Evolutionary conservation across 53 echinoderm and acorn worm genomes (phyloP), one percentile per base, ranked within the genome.

Genomic region (Glandiceps talaboti): DNA sequence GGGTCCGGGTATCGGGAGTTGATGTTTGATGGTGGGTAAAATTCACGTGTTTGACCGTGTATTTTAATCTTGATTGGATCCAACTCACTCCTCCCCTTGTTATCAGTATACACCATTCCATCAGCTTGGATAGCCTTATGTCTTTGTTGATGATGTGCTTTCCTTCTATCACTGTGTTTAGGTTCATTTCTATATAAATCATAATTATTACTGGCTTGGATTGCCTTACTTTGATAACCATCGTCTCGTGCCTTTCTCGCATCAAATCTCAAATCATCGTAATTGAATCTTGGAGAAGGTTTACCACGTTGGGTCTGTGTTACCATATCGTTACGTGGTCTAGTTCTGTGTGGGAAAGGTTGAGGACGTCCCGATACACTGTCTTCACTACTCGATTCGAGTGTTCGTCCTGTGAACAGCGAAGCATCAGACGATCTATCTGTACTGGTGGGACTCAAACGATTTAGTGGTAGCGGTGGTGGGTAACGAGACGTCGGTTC

Each of bases 41-140:
- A 96, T 76, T 92, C 84, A 26, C 84, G 88, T 74, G 79, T 75
- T 75, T 96, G 83, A 14, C 92, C 96, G 82, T 90, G 88, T 14
- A 96, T 84, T 30, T 92, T 87, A 0, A 90, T 86, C 1, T 32
- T 31, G 20, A 28, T 32, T 32, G 79, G 79, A 1, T 32, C 32
- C 27, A 31, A 45, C 6, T 20, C 20, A 20, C 64, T 45, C 64
- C 64, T 6, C 64, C 64, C 6, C 64, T 20, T 45, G 64, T 45
- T 45, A 45, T 45, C 64, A 45, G 6, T 45, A 20, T 45, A 45
- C 6, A 45, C 64, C 64, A 20, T 45, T 45, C 64, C 64, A 45
- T 45, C 64, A 20, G 64, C 64, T 20, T 45, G 64, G 64, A 45
- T 45, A 20, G 6, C 64, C 20, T 45, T 45, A 20, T 45, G 64